Percentiles rank a stretch among this genome's conserved stretches.
Conservation (phyloP, 2,888 invertebrate genomes). For the Drosophila suboccidentalis region DNA sequence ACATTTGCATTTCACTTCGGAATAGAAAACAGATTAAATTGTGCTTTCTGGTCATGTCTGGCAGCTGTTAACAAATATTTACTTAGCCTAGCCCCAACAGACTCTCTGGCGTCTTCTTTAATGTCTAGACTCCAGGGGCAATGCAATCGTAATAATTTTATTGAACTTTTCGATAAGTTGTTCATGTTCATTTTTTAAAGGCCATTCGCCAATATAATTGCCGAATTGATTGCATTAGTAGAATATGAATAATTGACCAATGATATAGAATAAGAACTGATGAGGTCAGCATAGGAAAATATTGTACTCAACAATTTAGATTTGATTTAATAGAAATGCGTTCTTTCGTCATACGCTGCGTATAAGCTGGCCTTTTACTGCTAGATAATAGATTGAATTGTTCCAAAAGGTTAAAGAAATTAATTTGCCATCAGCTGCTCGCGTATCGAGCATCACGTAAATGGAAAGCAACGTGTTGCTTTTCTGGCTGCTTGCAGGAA, state of each 20-base stretch:
- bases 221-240: constrained; percentile 8
- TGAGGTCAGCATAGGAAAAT: not conserved
- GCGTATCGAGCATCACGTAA: constrained; percentile 36
- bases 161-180: constrained; percentile 24
- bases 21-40: constrained; percentile 47
- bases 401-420: constrained; percentile 24
- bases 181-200: constrained; percentile 10
- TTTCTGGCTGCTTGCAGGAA: constrained; percentile 2
- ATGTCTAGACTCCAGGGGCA: constrained; percentile 46
- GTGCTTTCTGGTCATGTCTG: constrained; percentile 42
- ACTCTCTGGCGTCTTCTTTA: constrained; percentile 38
- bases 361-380: not conserved
- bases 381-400: constrained; percentile 4
- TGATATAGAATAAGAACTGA: no score
- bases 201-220: constrained; percentile 22
- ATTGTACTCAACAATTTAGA: not conserved
- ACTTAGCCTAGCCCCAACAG: constrained; percentile 16
- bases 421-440: constrained; percentile 37
- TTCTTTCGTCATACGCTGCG: not conserved
- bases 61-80: constrained; percentile 33
- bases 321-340: constrained; percentile 1
- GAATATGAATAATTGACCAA: not conserved
- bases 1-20: constrained; percentile 50
- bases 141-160: constrained; percentile 27
- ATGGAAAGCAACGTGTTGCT: constrained; percentile 29